phyloP scores from a whole-genome alignment of 2,888 invertebrate genomes.

The Perizoma affinitatum region DNA sequence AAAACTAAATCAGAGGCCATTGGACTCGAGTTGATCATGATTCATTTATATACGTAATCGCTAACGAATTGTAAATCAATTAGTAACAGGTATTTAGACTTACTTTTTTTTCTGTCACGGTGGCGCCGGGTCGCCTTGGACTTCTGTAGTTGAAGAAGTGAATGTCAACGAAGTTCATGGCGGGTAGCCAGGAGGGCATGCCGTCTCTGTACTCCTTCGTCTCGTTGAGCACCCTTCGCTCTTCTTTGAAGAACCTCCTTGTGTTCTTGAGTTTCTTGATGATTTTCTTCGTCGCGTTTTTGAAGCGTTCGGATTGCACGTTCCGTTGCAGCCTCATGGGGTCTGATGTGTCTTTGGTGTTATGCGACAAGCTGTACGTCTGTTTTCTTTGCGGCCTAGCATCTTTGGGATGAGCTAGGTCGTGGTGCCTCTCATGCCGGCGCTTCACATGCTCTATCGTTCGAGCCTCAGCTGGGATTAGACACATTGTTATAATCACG shows the following conservation, averaged over 20 bases:
- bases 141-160: constrained; percentile 66
- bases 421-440: constrained; percentile 63
- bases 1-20: constrained; percentile 39
- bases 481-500: constrained; percentile 73
- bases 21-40: constrained; percentile 40
- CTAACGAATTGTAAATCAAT: constrained; percentile 26
- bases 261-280: constrained; percentile 68
- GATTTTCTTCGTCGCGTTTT: constrained; percentile 65
- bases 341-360: constrained; percentile 56
- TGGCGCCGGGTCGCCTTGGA: constrained; percentile 48
- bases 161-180: constrained; percentile 73
- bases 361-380: constrained; percentile 48
- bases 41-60: constrained; percentile 37
- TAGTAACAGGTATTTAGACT: constrained; percentile 43
- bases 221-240: constrained; percentile 61
- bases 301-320: constrained; percentile 57
- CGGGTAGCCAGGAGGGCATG: constrained; percentile 73
- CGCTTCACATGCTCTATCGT: constrained; percentile 58
- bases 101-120: constrained; percentile 69
- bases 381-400: constrained; percentile 49
- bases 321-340: constrained; percentile 53
- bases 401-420: constrained; percentile 53
- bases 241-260: constrained; percentile 63
- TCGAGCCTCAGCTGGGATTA: constrained; percentile 68
- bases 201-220: constrained; percentile 67